phyloP scores from a whole-genome alignment of 2,797 vertebrate genomes.

The Phoebastria nigripes region DNA sequence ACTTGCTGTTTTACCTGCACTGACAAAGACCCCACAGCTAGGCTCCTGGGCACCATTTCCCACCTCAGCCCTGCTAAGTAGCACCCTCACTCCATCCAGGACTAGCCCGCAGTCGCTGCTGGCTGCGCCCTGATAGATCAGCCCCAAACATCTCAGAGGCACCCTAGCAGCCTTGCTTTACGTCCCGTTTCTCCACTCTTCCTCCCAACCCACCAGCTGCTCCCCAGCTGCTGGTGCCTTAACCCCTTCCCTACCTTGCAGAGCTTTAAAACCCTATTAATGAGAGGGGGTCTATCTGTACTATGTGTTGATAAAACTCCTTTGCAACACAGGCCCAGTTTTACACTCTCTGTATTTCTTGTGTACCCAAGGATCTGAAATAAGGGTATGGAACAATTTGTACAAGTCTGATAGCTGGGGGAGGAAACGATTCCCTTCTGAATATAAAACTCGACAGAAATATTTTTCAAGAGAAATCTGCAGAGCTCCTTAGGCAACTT shows the following conservation, averaged over 20 bases:
- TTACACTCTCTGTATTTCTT: neutral
- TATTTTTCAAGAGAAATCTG: neutral
- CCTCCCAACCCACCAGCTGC: neutral
- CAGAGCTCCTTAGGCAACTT: neutral
- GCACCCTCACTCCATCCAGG: neutral
- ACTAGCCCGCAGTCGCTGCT: rapidly evolving
- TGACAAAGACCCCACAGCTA: neutral
- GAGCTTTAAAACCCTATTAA: neutral
- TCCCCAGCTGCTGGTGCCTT: neutral
- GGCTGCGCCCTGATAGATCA: neutral
- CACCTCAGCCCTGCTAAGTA: neutral
- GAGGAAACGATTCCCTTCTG: neutral
- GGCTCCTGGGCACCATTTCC: neutral
- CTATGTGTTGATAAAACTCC: neutral
- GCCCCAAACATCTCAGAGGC: neutral
- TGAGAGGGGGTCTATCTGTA: neutral
- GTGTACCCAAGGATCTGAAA: neutral
- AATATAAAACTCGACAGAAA: neutral
- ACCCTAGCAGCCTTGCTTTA: neutral
- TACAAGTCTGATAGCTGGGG: neutral
- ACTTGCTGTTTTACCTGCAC: neutral
- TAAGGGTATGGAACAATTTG: neutral
- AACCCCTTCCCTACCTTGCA: neutral
- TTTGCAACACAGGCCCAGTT: neutral
- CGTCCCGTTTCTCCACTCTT: neutral